Percentiles rank a stretch among this genome's conserved stretches.
Evolutionary conservation across 2,113 vertebrate genomes (phyloP).

Genomic region (Marmota monax): DNA sequence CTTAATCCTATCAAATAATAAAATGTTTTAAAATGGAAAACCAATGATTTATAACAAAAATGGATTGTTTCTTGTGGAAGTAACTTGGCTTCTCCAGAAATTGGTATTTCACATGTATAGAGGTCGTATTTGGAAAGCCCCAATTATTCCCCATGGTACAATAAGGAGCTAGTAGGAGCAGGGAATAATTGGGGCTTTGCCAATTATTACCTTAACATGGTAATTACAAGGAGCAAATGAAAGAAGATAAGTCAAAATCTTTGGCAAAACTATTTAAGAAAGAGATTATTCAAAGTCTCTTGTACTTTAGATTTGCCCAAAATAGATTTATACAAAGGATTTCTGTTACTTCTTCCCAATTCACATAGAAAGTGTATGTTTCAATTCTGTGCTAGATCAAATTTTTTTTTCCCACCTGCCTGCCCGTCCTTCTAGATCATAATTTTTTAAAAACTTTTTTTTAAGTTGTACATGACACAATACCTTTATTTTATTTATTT

Average conservation of each 20-base stretch:
- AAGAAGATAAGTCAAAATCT: conserved; percentile 51
- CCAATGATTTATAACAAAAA: background rate
- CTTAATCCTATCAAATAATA: conserved; percentile 21
- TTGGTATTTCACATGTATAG: background rate
- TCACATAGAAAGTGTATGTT: background rate
- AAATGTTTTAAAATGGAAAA: conserved; percentile 47
- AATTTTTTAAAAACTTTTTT: no score
- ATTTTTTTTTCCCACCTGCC: no score
- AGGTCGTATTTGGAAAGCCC: background rate
- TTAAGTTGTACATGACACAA: no score
- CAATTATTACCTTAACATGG: conserved; percentile 61
- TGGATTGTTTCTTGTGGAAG: background rate
- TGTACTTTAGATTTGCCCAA: conserved; percentile 42
- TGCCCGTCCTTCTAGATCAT: no score
- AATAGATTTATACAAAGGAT: conserved; percentile 53
- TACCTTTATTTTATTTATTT: no score
- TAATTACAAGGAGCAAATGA: conserved; percentile 60
- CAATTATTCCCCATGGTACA: background rate
- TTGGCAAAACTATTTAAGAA: conserved; percentile 66
- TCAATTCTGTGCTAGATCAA: background rate
- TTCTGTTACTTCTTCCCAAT: conserved; percentile 56
- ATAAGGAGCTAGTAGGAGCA: background rate
- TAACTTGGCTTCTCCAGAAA: conserved; percentile 26
- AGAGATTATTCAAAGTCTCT: conserved; percentile 63
- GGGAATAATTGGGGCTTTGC: no score